phyloP scores from a whole-genome alignment of 2,113 vertebrate genomes.

The Hippocampus guttulatus region DNA sequence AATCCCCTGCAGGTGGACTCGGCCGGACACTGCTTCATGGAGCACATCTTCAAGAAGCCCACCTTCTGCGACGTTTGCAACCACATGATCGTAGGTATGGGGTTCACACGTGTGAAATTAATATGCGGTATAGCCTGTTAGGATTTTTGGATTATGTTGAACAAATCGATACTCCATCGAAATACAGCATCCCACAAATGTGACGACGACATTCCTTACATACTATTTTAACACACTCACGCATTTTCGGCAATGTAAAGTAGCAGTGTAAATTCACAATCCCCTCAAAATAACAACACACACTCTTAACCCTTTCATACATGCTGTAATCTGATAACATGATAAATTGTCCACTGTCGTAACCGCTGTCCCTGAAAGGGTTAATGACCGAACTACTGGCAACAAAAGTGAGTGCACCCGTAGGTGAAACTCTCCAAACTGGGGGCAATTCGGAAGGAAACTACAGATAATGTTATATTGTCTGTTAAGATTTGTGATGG shows the following conservation, averaged over 20 bases:
- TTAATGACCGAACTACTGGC: background rate
- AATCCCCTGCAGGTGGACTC: conserved; percentile 72
- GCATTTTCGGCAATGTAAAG: no score
- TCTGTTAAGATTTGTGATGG: no score
- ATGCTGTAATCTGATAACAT: no score
- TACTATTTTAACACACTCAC: no score
- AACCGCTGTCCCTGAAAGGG: no score
- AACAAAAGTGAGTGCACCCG: background rate
- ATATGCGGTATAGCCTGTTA: background rate
- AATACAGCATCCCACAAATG: no score
- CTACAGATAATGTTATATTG: no score
- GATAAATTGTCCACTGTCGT: no score
- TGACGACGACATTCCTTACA: no score
- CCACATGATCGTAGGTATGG: conserved; percentile 98
- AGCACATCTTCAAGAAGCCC: conserved; percentile 98
- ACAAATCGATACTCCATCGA: no score
- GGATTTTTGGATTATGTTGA: no score
- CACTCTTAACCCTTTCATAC: background rate
- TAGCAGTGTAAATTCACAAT: background rate
- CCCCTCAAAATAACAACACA: background rate
- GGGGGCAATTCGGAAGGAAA: background rate
- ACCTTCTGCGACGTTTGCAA: conserved; percentile 98
- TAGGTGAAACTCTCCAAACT: background rate
- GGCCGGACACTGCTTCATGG: conserved; percentile 87
- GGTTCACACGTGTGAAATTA: conserved; percentile 18